Evolutionary conservation across 2,113 vertebrate genomes (phyloP).

Genomic region (Steatornis caripensis): DNA sequence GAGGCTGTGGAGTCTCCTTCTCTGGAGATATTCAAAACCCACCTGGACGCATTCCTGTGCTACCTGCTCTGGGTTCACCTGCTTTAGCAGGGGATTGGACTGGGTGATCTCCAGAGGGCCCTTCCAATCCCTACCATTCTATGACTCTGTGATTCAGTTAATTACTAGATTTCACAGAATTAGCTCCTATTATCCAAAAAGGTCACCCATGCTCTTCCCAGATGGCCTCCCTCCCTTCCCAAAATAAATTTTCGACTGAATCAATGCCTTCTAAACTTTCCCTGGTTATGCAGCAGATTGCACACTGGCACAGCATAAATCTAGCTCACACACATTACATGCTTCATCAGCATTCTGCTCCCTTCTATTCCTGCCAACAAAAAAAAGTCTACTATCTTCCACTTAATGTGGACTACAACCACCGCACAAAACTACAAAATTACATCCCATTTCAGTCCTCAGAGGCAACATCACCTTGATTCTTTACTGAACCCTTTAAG

Average conservation of each 20-base stretch:
- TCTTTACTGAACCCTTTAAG: not conserved
- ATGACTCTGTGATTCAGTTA: too few relatives aligned
- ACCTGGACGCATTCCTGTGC: too few relatives aligned
- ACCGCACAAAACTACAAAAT: too few relatives aligned
- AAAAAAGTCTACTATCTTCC: not conserved
- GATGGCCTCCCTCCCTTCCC: not conserved
- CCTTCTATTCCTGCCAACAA: not conserved
- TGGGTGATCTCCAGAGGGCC: too few relatives aligned
- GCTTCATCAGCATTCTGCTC: not conserved
- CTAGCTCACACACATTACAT: not conserved
- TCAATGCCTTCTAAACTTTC: not conserved
- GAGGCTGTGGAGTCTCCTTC: too few relatives aligned
- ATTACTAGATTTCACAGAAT: not conserved
- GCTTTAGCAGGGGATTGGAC: too few relatives aligned
- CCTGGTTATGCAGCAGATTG: not conserved
- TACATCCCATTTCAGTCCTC: not conserved
- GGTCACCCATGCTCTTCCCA: not conserved
- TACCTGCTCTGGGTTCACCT: too few relatives aligned
- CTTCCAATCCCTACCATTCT: too few relatives aligned
- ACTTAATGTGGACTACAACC: not conserved
- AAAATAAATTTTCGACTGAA: not conserved
- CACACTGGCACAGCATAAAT: fast-evolving
- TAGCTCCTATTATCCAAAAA: not conserved
- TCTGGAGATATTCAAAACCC: too few relatives aligned
- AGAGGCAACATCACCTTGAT: not conserved